A percentile compares a stretch with the other conserved stretches of the same genome.
These are phyloP conservation scores for Neodiprion virginianus DNA, from an alignment of 1,140 invertebrate species.

Conservation along the genomic window DNA sequence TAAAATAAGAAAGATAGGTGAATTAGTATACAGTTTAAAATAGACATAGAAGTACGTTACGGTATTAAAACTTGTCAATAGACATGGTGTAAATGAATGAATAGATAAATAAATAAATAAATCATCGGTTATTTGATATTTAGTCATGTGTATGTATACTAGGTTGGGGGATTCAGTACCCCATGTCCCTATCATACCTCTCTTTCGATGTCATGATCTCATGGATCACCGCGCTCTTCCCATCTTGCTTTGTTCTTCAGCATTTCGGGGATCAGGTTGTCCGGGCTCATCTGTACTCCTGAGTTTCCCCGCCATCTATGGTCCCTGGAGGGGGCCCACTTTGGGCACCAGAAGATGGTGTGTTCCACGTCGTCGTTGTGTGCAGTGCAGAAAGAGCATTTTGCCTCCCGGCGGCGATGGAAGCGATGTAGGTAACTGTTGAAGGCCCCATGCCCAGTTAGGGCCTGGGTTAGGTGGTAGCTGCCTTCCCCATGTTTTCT, in stretches of 20 bases:
- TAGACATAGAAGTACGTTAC: too few species aligned
- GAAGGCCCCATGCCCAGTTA: constrained; percentile 33
- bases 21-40: too few species aligned
- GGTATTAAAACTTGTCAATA: too few species aligned
- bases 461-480: constrained; percentile 32
- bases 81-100: too few species aligned
- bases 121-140: too few species aligned
- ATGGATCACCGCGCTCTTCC: not conserved
- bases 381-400: constrained; percentile 21
- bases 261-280: not conserved
- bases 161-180: too few species aligned
- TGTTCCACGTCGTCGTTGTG: constrained; percentile 29
- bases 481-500: constrained; percentile 25
- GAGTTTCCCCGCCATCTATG: not conserved
- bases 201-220: too few species aligned
- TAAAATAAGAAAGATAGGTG: too few species aligned
- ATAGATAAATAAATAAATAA: too few species aligned
- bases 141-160: too few species aligned
- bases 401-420: constrained; percentile 4
- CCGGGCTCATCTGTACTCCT: not conserved
- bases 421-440: constrained; percentile 25
- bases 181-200: too few species aligned
- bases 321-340: not conserved
- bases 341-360: constrained; percentile 27
- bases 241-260: not conserved